Base-by-base conservation (phyloP, 2,888 invertebrate genomes). In the Acleris cristana region DNA sequence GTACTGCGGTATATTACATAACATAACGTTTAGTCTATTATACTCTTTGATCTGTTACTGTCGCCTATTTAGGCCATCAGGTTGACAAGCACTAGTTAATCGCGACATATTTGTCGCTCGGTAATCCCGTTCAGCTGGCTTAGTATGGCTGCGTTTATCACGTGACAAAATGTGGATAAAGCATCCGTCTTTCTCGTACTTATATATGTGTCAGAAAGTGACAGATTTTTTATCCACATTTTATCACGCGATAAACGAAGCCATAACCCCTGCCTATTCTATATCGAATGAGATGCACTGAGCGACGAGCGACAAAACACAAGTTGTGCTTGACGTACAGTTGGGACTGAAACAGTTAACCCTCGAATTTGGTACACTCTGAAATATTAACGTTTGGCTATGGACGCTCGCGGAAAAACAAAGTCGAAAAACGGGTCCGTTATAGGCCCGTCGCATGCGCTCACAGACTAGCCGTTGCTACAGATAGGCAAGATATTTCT, bases 371-470 rank as follows among this genome's bases (percentile, higher is more conserved):
- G 83, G 85, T 86, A 86, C 87, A 82, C 79, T 81, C 86, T 92
- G 89, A 92, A 92, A 92, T 92, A 92, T 92, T 92, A 91, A 92
- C 87, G 87, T 84, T 78, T 78, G 67, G 83, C 86, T 88, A 87
- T 91, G 86, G 89, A 85, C 85, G 85, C 85, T 85, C 86, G 88
- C 88, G 89, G 90, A 91, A 92, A 92, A 92, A 92, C 91, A 92
- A 86, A 91, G 90, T 89, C 88, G 86, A 89, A 91, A 73, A 89
- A 89, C 88, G 87, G 85, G 80, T 79, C 88, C 84, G 90, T 86
- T 89, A 88, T 87, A 87, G 90, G 88, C 87, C 87, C 86, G 89
- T 90, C 89, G 89, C 89, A 86, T 85, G 85, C 80, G 70, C 70
- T 64, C 91, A 92, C 81, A 92, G 92, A 92, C 76, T 83, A 91